phyloP scores from a whole-genome alignment of 2,797 vertebrate species.

The Syngnathus acus region DNA sequence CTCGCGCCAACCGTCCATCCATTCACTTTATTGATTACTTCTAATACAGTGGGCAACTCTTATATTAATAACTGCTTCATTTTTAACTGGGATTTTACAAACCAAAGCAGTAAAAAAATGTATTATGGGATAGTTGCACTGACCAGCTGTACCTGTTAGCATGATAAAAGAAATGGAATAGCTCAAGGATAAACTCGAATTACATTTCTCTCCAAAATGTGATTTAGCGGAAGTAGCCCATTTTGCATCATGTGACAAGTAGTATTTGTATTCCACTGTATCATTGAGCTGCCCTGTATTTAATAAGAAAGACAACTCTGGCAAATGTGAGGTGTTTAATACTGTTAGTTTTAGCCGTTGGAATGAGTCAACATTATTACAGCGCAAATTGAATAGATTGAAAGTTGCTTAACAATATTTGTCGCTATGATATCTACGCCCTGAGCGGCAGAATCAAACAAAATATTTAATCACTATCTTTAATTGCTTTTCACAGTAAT shows the following conservation, averaged over 20 bases:
- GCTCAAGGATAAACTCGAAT: background rate
- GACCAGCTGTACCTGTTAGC: background rate
- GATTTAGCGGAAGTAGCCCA: background rate
- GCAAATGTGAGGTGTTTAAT: background rate
- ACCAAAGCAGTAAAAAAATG: background rate
- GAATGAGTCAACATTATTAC: background rate
- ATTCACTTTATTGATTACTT: background rate
- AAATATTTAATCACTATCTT: background rate
- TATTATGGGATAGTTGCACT: background rate
- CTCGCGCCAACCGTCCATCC: background rate
- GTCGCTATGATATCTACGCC: background rate
- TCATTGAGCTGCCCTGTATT: background rate
- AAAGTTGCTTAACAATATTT: background rate
- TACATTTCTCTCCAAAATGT: background rate
- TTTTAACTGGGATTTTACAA: background rate
- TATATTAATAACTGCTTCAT: background rate
- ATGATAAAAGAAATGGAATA: background rate
- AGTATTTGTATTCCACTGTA: background rate
- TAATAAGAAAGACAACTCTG: background rate
- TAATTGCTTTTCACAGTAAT: constrained; percentile 5
- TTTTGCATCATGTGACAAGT: background rate
- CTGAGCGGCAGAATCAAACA: background rate
- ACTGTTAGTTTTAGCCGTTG: background rate
- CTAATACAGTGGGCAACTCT: background rate
- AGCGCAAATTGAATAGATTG: background rate